Conservation (phyloP, 1,140 invertebrate genomes). For the Ceratoteleas bidentatus region DNA sequence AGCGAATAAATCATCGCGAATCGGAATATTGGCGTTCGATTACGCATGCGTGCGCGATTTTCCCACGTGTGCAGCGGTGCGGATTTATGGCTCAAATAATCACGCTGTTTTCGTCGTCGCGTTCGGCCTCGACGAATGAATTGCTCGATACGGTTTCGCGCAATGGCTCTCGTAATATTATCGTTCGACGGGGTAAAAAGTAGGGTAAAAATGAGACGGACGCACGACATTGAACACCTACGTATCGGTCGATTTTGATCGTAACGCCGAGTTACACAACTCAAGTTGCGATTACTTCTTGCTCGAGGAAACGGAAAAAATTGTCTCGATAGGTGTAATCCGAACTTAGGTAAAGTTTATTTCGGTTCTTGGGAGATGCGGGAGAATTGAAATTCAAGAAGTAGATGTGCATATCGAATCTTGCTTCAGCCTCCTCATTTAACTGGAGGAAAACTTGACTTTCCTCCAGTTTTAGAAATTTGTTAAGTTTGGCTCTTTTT, state of each 20-base stretch:
- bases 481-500: too few species aligned
- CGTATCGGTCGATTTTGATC: background rate
- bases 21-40: too few species aligned
- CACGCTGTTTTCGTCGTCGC: constrained; percentile 14
- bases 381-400: too few species aligned
- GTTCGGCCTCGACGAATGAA: constrained; percentile 33
- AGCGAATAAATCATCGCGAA: constrained; percentile 5
- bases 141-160: constrained; percentile 26
- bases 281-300: too few species aligned
- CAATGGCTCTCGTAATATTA: constrained; percentile 19
- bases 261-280: background rate
- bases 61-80: constrained; percentile 14
- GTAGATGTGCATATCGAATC: too few species aligned
- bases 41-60: background rate
- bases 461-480: too few species aligned
- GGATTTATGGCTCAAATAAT: constrained; percentile 31
- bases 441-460: too few species aligned
- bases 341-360: too few species aligned
- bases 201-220: constrained; percentile 14
- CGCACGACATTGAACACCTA: background rate
- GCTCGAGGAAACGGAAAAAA: too few species aligned
- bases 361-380: too few species aligned
- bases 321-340: too few species aligned
- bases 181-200: background rate
- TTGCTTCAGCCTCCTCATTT: too few species aligned